phyloP scores from a whole-genome alignment of 2,888 invertebrate species.

The Arctia plantaginis region DNA sequence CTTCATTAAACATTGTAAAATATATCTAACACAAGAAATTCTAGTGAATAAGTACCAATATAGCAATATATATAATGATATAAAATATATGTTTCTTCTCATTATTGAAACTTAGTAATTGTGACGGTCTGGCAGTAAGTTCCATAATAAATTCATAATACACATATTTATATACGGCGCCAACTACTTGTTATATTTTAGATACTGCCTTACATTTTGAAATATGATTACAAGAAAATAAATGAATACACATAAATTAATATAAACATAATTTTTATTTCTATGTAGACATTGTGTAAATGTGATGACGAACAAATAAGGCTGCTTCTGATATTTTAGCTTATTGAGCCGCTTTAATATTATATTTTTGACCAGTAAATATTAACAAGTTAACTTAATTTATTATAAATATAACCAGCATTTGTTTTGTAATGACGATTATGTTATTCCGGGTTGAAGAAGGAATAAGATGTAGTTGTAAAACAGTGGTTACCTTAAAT shows the following conservation, averaged over 20 bases:
- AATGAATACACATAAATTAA: constrained; percentile 34
- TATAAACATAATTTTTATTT: constrained; percentile 26
- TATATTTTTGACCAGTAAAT: background rate
- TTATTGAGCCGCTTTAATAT: background rate
- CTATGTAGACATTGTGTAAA: constrained; percentile 15
- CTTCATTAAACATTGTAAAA: constrained; percentile 15
- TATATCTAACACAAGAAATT: constrained; percentile 9
- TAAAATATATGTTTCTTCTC: constrained; percentile 4
- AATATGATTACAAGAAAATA: constrained; percentile 20
- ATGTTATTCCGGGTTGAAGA: background rate
- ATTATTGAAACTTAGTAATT: background rate
- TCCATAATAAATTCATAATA: constrained; percentile 4
- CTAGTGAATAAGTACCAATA: background rate
- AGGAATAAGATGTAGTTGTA: background rate
- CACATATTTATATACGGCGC: constrained; percentile 2
- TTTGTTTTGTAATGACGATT: background rate
- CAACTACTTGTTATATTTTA: background rate
- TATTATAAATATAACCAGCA: background rate
- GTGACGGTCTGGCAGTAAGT: background rate
- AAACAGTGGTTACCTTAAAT: constrained; percentile 19
- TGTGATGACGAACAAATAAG: constrained; percentile 25
- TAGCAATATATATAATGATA: constrained; percentile 5
- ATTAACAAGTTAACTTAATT: background rate
- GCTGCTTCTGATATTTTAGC: constrained; percentile 16
- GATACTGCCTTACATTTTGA: background rate